Conservation (phyloP, 2,113 vertebrate species). For the Pandion haliaetus region DNA sequence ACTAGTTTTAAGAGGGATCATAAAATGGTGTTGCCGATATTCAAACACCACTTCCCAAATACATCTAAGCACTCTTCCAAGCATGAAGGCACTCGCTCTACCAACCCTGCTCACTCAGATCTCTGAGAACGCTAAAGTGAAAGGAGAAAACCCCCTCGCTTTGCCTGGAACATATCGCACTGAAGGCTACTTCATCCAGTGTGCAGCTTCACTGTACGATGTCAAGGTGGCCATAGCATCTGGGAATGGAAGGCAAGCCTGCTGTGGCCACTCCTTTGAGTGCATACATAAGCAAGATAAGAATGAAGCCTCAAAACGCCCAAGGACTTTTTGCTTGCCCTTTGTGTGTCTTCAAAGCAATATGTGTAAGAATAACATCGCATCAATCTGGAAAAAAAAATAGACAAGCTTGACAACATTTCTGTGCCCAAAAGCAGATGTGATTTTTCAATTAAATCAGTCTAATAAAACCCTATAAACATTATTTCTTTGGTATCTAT, state of each 20-base stretch:
- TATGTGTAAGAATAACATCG: neutral
- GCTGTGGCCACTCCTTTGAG: neutral
- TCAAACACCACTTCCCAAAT: neutral
- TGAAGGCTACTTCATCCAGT: neutral
- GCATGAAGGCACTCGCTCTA: fast-evolving
- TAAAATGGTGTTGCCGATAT: neutral
- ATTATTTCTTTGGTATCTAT: neutral
- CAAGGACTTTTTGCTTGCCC: neutral
- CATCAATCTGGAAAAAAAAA: neutral
- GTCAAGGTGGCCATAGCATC: neutral
- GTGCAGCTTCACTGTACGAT: neutral
- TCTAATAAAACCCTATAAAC: neutral
- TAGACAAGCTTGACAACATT: neutral
- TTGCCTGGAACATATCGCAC: neutral
- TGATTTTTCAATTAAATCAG: neutral
- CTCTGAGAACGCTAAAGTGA: neutral
- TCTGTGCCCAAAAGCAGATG: neutral
- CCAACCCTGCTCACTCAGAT: neutral
- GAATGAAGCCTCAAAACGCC: neutral
- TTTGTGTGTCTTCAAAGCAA: neutral
- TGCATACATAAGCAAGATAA: neutral
- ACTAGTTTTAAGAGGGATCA: neutral
- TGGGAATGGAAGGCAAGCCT: neutral
- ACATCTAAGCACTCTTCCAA: neutral
- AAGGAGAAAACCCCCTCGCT: neutral